These are phyloP conservation scores for Distichodus sexfasciatus DNA, from an alignment of 2,797 vertebrate genomes.

Conservation along the genomic window DNA sequence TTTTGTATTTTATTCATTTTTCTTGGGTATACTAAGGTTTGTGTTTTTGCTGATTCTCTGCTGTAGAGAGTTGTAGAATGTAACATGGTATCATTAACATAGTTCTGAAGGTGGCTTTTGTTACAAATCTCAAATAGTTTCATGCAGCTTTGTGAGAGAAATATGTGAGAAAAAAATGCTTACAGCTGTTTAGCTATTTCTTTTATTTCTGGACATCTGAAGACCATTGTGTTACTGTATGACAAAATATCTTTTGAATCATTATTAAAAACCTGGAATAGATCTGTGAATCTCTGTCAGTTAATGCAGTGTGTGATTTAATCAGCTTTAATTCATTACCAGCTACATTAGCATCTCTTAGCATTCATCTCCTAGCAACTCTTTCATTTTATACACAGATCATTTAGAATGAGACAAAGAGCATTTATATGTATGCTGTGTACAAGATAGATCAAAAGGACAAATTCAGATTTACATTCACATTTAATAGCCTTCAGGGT, in stretches of 20 bases:
- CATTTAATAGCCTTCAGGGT: too few species aligned
- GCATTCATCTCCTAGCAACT: too few species aligned
- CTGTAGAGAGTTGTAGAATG: slow-evolving; percentile 85
- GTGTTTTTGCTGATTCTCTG: slow-evolving; percentile 75
- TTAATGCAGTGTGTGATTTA: not conserved
- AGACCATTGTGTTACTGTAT: slow-evolving; percentile 85
- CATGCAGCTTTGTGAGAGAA: slow-evolving; percentile 81
- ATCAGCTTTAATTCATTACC: not conserved
- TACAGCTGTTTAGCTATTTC: slow-evolving; percentile 70
- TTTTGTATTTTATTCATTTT: slow-evolving; percentile 61
- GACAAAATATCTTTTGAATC: slow-evolving; percentile 77
- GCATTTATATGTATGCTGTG: too few species aligned
- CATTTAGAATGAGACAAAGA: too few species aligned
- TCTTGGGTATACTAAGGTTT: too few species aligned
- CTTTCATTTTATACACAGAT: too few species aligned
- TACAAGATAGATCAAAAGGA: too few species aligned
- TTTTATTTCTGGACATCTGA: slow-evolving; percentile 79
- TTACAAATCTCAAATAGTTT: slow-evolving; percentile 85
- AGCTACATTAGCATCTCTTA: too few species aligned
- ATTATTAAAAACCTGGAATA: slow-evolving; percentile 66
- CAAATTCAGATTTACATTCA: too few species aligned
- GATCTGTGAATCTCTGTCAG: not conserved
- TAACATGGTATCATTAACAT: slow-evolving; percentile 87
- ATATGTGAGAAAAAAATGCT: slow-evolving; percentile 78
- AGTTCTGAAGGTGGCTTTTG: slow-evolving; percentile 82